Percentiles rank a stretch among this genome's conserved stretches.
Conservation (phyloP, 1,140 invertebrate genomes). For the Schmidtea mediterranea region DNA sequence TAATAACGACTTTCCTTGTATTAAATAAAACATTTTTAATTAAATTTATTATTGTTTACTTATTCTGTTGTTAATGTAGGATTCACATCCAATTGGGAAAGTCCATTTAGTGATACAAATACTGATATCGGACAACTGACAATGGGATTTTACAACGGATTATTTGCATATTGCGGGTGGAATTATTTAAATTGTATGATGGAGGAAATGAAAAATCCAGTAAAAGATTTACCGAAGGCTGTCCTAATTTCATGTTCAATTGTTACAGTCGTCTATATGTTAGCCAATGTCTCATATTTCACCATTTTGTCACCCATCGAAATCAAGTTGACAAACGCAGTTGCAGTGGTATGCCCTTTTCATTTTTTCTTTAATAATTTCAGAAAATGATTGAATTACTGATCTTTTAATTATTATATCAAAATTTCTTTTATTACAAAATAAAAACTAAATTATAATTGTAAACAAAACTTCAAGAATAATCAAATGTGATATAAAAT, state of each 20-base stretch:
- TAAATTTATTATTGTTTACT: not conserved
- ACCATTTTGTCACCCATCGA: slow-evolving; percentile 58
- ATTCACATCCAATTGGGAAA: slow-evolving; percentile 33
- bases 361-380: no score
- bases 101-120: slow-evolving; percentile 62
- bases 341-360: slow-evolving; percentile 71
- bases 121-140: slow-evolving; percentile 59
- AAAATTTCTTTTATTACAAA: no score
- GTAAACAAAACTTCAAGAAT: no score
- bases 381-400: no score
- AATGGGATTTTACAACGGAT: slow-evolving; percentile 82
- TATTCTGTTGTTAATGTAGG: slow-evolving; percentile 11
- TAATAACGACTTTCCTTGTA: no score
- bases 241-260: slow-evolving; percentile 76
- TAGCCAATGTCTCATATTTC: slow-evolving; percentile 85
- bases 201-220: slow-evolving; percentile 83
- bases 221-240: slow-evolving; percentile 73
- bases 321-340: slow-evolving; percentile 69
- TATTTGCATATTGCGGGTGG: slow-evolving; percentile 97
- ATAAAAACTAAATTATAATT: no score
- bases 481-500: no score
- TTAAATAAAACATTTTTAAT: not conserved
- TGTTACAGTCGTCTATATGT: slow-evolving; percentile 71
- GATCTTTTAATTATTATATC: no score
- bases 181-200: slow-evolving; percentile 93